Base-by-base conservation (phyloP, 2,888 invertebrate species). In the Syritta pipiens region DNA sequence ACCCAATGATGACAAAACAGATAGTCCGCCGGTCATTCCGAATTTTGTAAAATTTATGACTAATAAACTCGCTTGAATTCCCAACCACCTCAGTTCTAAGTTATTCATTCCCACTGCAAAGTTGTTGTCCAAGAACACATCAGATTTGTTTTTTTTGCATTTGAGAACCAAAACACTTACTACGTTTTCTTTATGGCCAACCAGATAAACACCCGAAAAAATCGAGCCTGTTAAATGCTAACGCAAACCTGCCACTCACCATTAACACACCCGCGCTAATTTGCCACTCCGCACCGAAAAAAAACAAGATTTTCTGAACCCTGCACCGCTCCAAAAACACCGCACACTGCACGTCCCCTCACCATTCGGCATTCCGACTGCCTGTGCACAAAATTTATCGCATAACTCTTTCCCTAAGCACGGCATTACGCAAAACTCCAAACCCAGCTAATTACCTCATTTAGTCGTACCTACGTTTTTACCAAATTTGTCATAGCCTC, bases 241-340 rank as follows among this genome's bases (percentile, higher is more conserved):
- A 63, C 40, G 48, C 42, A 55, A 77, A 51, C 72, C 32, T 35
- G 53, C 51, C 48, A 55, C 19, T 55, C 46, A 28, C 48, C 53
- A 65, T 77, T 77, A 67, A 55, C 65, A 59, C 35, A 26, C 7
- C 9, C 49, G 14, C 28, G 48, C 71, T 77, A 77, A 77, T 65
- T 76, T 49, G 24, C 60, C n/a, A n/a, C n/a, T n/a, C 48, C 26
- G 14, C 14, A 17, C 44, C 9, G 7, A 35, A 28, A 59, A 48
- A 20, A 22, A 49, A 49, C 22, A 42, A 19, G 53, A 46, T 55
- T n/a, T 53, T 22, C 59, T 67, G 22, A 76, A 62, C 53, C 26
- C 55, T 26, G 35, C 40, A 30, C 10, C 17, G 37, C 28, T 14
- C n/a, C 37, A 42, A 24, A 48, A 17, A n/a, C n/a, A n/a, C n/a